Evolutionary conservation across 1,140 invertebrate species (phyloP).

Genomic region (Trichogramma pretiosum): DNA sequence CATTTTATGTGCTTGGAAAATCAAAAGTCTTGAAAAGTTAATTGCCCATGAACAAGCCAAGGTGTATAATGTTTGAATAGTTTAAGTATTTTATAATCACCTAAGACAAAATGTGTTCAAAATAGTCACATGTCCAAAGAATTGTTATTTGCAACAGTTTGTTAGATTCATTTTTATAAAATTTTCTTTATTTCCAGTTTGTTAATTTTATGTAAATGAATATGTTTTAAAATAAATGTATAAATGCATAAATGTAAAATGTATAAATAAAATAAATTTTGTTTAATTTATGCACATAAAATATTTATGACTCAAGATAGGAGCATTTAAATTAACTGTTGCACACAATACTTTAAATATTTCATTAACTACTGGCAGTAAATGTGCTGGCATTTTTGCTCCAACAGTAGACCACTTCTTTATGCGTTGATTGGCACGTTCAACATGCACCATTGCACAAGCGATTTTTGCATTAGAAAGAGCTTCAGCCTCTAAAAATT

Average conservation of each 20-base stretch:
- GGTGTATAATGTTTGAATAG: too few species aligned
- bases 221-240: too few species aligned
- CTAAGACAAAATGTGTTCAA: too few species aligned
- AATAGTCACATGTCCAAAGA: too few species aligned
- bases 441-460: conserved; percentile 18
- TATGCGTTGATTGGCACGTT: conserved; percentile 25
- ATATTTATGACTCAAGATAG: conserved; percentile 12
- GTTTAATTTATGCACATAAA: neutral
- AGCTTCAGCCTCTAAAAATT: conserved; percentile 22
- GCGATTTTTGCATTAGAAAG: conserved; percentile 25
- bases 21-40: too few species aligned
- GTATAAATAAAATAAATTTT: neutral
- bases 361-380: conserved; percentile 10
- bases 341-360: conserved; percentile 14
- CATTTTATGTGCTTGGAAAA: neutral
- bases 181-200: too few species aligned
- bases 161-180: too few species aligned
- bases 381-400: conserved; percentile 15
- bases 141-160: too few species aligned
- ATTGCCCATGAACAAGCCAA: too few species aligned
- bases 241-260: too few species aligned
- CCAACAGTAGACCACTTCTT: conserved; percentile 27
- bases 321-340: conserved; percentile 15
- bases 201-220: too few species aligned
- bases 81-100: too few species aligned